A percentile compares a stretch with the other conserved stretches of the same genome.
phyloP scores from a whole-genome alignment of 2,888 invertebrate species.

The Drosophila demipolita region DNA sequence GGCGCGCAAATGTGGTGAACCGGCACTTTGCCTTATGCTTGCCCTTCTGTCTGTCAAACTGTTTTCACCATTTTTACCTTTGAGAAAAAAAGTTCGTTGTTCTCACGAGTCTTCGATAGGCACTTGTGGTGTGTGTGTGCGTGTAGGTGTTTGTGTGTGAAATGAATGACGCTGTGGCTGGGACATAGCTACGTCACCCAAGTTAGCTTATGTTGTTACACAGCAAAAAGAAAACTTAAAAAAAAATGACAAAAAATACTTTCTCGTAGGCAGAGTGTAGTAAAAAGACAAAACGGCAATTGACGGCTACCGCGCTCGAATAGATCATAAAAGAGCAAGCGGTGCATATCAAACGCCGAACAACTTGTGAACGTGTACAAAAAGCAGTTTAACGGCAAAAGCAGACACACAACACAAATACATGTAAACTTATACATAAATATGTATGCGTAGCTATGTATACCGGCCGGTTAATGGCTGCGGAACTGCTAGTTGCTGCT shows the following conservation, averaged over 20 bases:
- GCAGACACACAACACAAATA: slow-evolving; percentile 19
- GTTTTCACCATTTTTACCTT: slow-evolving; percentile 64
- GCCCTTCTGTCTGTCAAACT: slow-evolving; percentile 35
- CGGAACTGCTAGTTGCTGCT: slow-evolving; percentile 29
- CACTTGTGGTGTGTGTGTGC: slow-evolving; percentile 41
- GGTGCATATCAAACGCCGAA: slow-evolving; percentile 61
- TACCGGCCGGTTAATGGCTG: slow-evolving; percentile 73
- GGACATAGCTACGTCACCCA: slow-evolving; percentile 60
- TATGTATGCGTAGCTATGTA: slow-evolving; percentile 31
- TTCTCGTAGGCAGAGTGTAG: slow-evolving; percentile 58
- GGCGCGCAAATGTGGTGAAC: slow-evolving; percentile 77
- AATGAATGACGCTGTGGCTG: slow-evolving; percentile 66
- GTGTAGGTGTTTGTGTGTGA: slow-evolving; percentile 38
- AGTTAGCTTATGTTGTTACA: slow-evolving; percentile 63
- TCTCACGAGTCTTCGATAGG: slow-evolving; percentile 61
- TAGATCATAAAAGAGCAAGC: slow-evolving; percentile 54
- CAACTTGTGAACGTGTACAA: slow-evolving; percentile 78
- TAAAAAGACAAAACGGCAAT: slow-evolving; percentile 46
- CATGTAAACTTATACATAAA: slow-evolving; percentile 14
- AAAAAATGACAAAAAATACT: slow-evolving; percentile 32
- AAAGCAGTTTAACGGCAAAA: slow-evolving; percentile 72
- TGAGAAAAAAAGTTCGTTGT: slow-evolving; percentile 73
- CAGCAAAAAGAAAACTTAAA: slow-evolving; percentile 69
- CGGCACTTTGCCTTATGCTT: slow-evolving; percentile 69
- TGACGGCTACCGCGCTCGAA: slow-evolving; percentile 47